Base-by-base conservation (phyloP, 2,113 vertebrate genomes). In the Neodon shergylaensis region DNA sequence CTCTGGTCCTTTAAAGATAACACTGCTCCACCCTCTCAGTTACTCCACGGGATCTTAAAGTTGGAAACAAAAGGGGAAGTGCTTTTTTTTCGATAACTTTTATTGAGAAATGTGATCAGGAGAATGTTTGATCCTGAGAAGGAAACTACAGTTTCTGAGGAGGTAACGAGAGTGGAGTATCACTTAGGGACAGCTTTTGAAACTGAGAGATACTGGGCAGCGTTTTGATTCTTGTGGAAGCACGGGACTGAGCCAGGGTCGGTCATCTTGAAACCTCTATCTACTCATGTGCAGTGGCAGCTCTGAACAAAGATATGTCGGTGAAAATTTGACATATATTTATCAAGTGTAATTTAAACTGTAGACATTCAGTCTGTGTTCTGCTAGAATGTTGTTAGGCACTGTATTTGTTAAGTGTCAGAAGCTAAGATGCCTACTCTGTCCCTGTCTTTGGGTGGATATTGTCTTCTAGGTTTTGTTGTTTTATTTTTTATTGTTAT, bases 41-140 rank as follows among this genome's bases (percentile, higher is more conserved):
- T 95, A 81, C 83, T 73, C 95, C 82, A 95, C 16, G 68, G 77
- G 94, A 65, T 95, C 74, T 72, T 70, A 26, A 79, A 91, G 61
- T 81, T 88, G 83, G 63, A 95, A 96, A 61, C 73, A 90, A 92
- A 83, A 42, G 47, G 6, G 61, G 31, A 91, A 47, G 21, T 88
- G 73, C 36, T 26, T 91, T 93, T 93, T 14, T 74, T 19, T 19
- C 10, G 24, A 36, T 87, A 84, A 65, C 31, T 81, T 28, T 78
- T 47, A 70, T 90, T 72, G 39, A 92, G 78, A 90, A 90, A 88
- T 92, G 11, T 95, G 44, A 3, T 72, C 36, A n/a, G 1, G 36
- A n/a, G n/a, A 72, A 72, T 22, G n/a, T n/a, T 72, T 72, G 22
- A 72, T 19, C 36, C 58, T 61, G 54, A 21, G n/a, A 83, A 86